These are phyloP conservation scores for Nemurella pictetii DNA, from an alignment of 2,888 invertebrate genomes.

Conservation along the genomic window DNA sequence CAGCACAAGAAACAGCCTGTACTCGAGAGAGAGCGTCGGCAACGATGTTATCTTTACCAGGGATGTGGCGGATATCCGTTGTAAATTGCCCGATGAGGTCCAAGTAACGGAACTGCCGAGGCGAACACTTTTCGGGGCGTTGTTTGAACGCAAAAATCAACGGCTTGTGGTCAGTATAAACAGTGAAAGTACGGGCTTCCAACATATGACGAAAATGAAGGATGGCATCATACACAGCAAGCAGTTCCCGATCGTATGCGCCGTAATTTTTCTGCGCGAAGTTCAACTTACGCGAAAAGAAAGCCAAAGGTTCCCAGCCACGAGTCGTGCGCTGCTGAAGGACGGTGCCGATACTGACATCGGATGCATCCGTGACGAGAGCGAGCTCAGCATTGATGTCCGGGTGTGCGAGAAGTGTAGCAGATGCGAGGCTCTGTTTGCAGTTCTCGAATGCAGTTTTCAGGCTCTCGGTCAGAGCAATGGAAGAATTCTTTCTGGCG, in stretches of 20 bases:
- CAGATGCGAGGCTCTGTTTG: background rate
- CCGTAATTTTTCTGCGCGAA: slow-evolving; percentile 48
- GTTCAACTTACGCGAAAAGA: slow-evolving; percentile 39
- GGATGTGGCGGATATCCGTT: slow-evolving; percentile 28
- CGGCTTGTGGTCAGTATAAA: slow-evolving; percentile 31
- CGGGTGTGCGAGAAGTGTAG: slow-evolving; percentile 48
- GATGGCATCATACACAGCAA: slow-evolving; percentile 49
- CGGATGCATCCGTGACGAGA: slow-evolving; percentile 50
- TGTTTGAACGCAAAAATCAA: slow-evolving; percentile 23
- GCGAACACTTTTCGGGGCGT: slow-evolving; percentile 22
- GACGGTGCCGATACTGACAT: slow-evolving; percentile 46
- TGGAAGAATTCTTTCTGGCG: background rate
- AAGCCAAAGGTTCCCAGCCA: slow-evolving; percentile 42
- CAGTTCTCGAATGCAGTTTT: background rate
- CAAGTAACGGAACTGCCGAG: slow-evolving; percentile 15
- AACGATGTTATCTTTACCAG: background rate
- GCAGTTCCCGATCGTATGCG: slow-evolving; percentile 51
- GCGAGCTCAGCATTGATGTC: slow-evolving; percentile 45
- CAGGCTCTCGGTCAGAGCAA: background rate
- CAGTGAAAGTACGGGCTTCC: slow-evolving; percentile 45
- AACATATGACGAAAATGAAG: slow-evolving; percentile 49
- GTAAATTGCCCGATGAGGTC: slow-evolving; percentile 24
- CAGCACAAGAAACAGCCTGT: background rate
- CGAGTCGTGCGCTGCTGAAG: slow-evolving; percentile 47
- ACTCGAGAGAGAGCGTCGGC: slow-evolving; percentile 22